Evolutionary conservation across 2,888 invertebrate genomes (phyloP), one percentile per base, ranked within the genome.

Genomic region (Halictus quadricinctus): DNA sequence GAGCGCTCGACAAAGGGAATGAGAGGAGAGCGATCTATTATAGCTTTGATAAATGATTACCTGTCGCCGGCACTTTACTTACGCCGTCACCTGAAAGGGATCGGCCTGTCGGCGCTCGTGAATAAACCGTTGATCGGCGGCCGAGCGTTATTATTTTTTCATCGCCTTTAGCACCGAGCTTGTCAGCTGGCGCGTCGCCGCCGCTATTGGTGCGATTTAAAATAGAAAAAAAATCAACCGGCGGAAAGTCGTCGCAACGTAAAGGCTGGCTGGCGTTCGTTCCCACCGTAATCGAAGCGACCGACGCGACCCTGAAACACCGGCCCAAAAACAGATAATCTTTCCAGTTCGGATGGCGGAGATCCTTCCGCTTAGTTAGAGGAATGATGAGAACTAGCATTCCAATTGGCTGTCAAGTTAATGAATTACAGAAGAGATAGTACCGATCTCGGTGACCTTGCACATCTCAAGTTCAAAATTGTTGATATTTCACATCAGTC

Each of bases 121-220:
- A 60, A 81, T 81, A 69, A 78, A 84, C 78, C 36, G 69, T 76
- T 72, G 50, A 66, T 36, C 69, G 69, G 21, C 69, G 21, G 41
- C 69, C 41, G 69, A n/a, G 12, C 72, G 46, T 29, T 72, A 86
- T 86, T 69, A 86, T 72, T 86, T 64, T 86, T 86, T 86, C 79
- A 86, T 78, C 50, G 80, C 25, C 75, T 64, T 83, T 76, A 70
- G 86, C 81, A 80, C 85, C 77, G 58, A 64, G 41, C 54, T 5
- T 66, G 80, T 60, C 84, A 60, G 72, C 18, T 29, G 70, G 36
- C n/a, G 70, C 46, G 70, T 84, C 84, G 80, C 75, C 74, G 75
- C 77, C 76, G 72, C 84, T 84, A 84, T 84, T 79, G 74, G 74
- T 4, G 50, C 54, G 70, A 78, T 83, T 81, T 69, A 81, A 76